These are phyloP conservation scores for Chionomys nivalis DNA, from an alignment of 2,113 vertebrate genomes.

Conservation along the genomic window DNA sequence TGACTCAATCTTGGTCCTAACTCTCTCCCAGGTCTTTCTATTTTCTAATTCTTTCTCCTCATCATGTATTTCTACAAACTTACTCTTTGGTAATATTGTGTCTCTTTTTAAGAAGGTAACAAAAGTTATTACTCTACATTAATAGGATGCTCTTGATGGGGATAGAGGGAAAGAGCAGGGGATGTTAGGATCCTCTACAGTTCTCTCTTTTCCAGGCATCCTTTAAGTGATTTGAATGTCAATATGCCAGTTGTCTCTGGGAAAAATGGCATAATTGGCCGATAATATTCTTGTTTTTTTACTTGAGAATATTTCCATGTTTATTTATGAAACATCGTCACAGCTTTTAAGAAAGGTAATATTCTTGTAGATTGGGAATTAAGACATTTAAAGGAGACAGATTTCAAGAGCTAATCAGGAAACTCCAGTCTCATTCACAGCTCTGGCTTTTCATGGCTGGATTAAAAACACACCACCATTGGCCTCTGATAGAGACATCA, in stretches of 20 bases:
- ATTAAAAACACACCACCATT: background rate
- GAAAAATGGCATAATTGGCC: background rate
- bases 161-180: background rate
- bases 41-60: background rate
- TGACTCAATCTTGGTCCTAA: background rate
- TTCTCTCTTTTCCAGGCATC: background rate
- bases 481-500: background rate
- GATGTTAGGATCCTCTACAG: background rate
- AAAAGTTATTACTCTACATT: background rate
- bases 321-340: too few relatives aligned
- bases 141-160: background rate
- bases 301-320: too few relatives aligned
- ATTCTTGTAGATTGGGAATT: too few relatives aligned
- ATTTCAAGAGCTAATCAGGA: background rate
- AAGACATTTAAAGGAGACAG: background rate
- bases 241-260: background rate
- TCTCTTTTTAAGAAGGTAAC: background rate
- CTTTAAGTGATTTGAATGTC: background rate
- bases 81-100: background rate
- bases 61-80: background rate
- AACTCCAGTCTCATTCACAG: background rate
- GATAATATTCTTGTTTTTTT: too few relatives aligned
- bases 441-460: background rate
- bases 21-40: background rate
- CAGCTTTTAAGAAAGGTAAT: background rate